Percentiles rank a stretch among this genome's conserved stretches.
These are phyloP conservation scores for Scaptomyza pallida DNA, from an alignment of 1,140 invertebrate genomes.

Conservation along the genomic window DNA sequence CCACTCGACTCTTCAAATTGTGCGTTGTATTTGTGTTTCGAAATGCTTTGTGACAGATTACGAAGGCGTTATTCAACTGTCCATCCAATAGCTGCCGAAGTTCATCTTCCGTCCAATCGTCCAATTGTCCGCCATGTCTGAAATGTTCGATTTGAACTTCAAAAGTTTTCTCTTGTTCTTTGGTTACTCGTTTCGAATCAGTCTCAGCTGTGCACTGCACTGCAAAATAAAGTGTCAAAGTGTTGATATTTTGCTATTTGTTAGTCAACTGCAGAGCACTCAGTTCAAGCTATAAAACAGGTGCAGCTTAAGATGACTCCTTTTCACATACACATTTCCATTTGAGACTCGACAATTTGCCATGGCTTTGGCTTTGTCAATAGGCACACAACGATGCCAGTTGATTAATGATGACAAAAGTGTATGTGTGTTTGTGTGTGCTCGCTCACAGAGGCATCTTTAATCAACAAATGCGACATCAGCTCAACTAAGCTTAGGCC, in stretches of 20 bases:
- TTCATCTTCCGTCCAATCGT: not conserved
- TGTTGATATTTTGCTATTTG: slow-evolving; percentile 66
- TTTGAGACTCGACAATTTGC: slow-evolving; percentile 54
- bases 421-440: slow-evolving; percentile 41
- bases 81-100: slow-evolving; percentile 4
- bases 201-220: slow-evolving; percentile 70
- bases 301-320: slow-evolving; percentile 4
- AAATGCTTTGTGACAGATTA: slow-evolving; percentile 64
- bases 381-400: slow-evolving; percentile 66
- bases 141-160: slow-evolving; percentile 43
- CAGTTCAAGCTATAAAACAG: slow-evolving; percentile 16
- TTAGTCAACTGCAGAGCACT: slow-evolving; percentile 40
- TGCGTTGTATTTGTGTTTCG: slow-evolving; percentile 47
- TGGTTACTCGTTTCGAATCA: slow-evolving; percentile 54
- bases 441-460: slow-evolving; percentile 34
- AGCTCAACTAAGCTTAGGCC: slow-evolving; percentile 44
- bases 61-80: slow-evolving; percentile 45
- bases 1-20: slow-evolving; percentile 24
- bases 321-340: slow-evolving; percentile 20
- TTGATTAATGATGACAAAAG: slow-evolving; percentile 80
- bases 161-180: slow-evolving; percentile 45
- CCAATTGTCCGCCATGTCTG: slow-evolving; percentile 3
- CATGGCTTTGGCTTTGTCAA: slow-evolving; percentile 65
- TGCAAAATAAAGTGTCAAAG: slow-evolving; percentile 76
- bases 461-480: slow-evolving; percentile 74